Conservation (phyloP, 2,888 invertebrate genomes). For the Drosophila hamatofila region DNA sequence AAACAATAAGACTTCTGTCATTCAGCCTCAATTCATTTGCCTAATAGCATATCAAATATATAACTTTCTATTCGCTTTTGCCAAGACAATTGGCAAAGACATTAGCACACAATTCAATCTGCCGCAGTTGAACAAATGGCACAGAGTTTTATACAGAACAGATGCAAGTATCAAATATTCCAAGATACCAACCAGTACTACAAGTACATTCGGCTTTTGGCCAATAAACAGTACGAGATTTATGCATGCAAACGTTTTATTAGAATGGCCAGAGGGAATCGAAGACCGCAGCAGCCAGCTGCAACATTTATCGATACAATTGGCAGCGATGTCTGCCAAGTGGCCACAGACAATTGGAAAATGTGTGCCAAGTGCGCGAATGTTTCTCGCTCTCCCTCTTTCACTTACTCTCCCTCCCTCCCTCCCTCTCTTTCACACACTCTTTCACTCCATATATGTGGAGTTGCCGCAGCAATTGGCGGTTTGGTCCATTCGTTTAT, state of each 20-base stretch:
- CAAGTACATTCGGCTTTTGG: constrained; percentile 17
- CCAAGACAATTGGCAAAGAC: constrained; percentile 36
- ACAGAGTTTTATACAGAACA: constrained; percentile 20
- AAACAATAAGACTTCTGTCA: too few species aligned
- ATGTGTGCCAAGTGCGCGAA: constrained; percentile 64
- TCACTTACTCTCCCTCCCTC: neutral
- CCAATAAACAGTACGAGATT: constrained; percentile 64
- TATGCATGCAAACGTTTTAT: constrained; percentile 64
- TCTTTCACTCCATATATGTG: constrained; percentile 1
- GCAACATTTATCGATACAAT: constrained; percentile 67
- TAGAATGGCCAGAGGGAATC: constrained; percentile 24
- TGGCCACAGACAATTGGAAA: constrained; percentile 48
- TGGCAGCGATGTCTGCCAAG: constrained; percentile 55
- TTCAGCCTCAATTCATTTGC: neutral
- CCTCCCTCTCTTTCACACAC: too few species aligned
- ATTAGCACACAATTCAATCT: constrained; percentile 49
- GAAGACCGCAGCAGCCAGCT: constrained; percentile 37
- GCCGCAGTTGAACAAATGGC: constrained; percentile 21
- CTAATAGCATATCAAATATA: neutral
- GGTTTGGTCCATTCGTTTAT: constrained; percentile 52
- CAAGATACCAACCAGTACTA: constrained; percentile 17
- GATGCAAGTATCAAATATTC: constrained; percentile 35
- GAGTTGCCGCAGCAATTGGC: constrained; percentile 41
- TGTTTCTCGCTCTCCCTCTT: constrained; percentile 9
- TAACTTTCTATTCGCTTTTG: constrained; percentile 1